Evolutionary conservation across 2,113 vertebrate genomes (phyloP), one percentile per base, ranked within the genome.

Genomic region (Brachyistius frenatus): DNA sequence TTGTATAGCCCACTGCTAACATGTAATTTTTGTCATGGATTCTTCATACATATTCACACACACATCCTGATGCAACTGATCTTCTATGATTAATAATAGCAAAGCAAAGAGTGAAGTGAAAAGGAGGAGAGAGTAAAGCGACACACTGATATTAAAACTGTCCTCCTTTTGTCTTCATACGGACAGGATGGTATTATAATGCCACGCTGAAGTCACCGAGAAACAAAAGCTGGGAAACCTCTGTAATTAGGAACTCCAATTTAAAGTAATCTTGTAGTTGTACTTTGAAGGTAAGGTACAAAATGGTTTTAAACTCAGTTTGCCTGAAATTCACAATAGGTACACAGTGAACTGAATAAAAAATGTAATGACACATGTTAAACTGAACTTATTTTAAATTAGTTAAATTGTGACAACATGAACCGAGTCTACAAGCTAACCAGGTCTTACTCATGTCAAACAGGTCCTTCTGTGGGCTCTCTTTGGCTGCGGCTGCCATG

Each of bases 401-500:
- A 50, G 23, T 57, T 5, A 58, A 37, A 58, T 37, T 49, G 3
- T 13, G 11, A 13, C 10, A 44, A 33, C 5, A 55, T 3, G 6
- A 62, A 54, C 0, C 56, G n/a, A 73, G 37, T 60, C 7, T 50
- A 16, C 9, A 47, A 4, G 2, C 35, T 35, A 56, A 47, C 46
- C n/a, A 13, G 39, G 55, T 86, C 97, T 94, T 93, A 99, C 98
- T 99, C 98, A 99, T 99, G 88, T 99, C 98, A 78, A 99, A 99
- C 67, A 99, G 93, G 92, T 99, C 98, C 89, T 96, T 99, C 91
- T 89, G 93, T 4, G 96, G 95, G 85, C 95, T 97, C 35, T 96
- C 96, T 70, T 94, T 93, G 77, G 92, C 93, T 83, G 90, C 91
- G 44, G 89, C 90, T 2, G 70, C 78, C 86, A 87, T 87, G 37